These are phyloP conservation scores for Hymenochirus boettgeri DNA, from an alignment of 2,113 vertebrate genomes.

Conservation along the genomic window DNA sequence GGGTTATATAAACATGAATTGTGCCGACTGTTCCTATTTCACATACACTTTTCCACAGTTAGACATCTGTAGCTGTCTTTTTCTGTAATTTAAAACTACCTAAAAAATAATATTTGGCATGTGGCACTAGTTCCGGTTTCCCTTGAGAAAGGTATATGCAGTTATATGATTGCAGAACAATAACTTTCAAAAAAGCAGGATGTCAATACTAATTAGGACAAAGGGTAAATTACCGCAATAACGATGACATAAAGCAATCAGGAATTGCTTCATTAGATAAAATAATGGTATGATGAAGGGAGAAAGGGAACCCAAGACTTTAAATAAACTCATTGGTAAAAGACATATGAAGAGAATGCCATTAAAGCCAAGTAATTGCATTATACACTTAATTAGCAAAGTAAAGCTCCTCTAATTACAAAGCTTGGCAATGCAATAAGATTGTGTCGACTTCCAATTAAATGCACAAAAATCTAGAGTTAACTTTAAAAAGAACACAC, in stretches of 20 bases:
- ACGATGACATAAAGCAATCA: neutral
- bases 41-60: too few relatives aligned
- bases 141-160: neutral
- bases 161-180: neutral
- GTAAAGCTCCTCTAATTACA: neutral
- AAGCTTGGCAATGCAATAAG: neutral
- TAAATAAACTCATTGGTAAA: conserved; percentile 1
- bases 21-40: too few relatives aligned
- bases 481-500: too few relatives aligned
- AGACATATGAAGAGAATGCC: neutral
- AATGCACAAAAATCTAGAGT: too few relatives aligned
- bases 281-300: neutral
- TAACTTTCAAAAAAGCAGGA: neutral
- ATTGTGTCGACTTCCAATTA: neutral
- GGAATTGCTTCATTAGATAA: neutral
- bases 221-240: neutral
- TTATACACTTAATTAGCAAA: neutral
- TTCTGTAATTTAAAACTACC: neutral
- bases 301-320: neutral
- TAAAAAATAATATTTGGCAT: neutral
- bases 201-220: neutral
- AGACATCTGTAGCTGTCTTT: neutral
- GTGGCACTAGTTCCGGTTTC: neutral
- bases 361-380: neutral
- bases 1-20: too few relatives aligned